Conservation (phyloP, 1,140 invertebrate genomes). For the Brachionus rubens region DNA sequence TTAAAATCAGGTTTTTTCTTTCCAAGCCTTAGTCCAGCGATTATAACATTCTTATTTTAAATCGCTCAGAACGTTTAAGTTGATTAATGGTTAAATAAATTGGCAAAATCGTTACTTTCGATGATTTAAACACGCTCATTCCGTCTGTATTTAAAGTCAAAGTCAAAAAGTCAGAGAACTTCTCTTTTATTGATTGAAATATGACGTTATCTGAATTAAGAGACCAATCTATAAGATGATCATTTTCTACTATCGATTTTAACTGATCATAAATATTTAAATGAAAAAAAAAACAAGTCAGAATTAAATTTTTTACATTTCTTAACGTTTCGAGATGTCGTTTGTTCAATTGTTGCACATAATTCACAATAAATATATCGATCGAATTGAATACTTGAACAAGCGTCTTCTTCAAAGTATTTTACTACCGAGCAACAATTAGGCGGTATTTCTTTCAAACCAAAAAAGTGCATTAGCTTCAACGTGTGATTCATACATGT, state of each 20-base stretch:
- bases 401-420: not conserved
- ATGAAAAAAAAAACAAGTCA: not conserved
- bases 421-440: not conserved
- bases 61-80: not conserved
- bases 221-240: no score
- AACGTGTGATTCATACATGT: not conserved
- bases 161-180: not conserved
- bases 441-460: not conserved
- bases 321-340: not conserved
- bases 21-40: not conserved
- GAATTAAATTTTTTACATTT: not conserved
- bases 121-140: not conserved
- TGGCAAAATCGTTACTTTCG: not conserved
- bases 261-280: not conserved
- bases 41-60: not conserved
- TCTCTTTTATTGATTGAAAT: not conserved
- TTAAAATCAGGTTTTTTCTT: not conserved
- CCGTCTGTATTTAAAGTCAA: not conserved
- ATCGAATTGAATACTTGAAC: not conserved
- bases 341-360: not conserved
- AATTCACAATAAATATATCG: not conserved
- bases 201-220: no score
- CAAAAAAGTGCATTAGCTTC: not conserved
- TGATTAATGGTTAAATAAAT: not conserved
- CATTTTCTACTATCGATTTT: not conserved